Conservation (phyloP, 2,888 invertebrate species). For the Hedychridium roseum region DNA sequence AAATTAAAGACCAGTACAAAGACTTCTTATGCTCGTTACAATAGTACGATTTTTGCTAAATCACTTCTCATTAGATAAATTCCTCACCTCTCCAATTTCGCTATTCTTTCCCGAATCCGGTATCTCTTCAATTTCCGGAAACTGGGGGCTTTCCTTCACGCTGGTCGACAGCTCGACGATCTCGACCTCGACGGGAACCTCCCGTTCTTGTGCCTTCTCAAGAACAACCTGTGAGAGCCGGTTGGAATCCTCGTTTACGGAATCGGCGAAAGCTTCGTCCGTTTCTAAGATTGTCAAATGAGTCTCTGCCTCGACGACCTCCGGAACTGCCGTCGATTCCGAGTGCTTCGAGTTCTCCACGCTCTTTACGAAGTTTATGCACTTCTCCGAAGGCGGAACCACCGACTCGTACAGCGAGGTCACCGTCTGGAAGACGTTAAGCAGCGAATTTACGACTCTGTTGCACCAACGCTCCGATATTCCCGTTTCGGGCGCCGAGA, state of each 20-base stretch:
- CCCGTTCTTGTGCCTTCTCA: slow-evolving; percentile 26
- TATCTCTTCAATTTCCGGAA: slow-evolving; percentile 59
- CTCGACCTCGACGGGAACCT: slow-evolving; percentile 50
- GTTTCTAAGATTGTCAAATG: slow-evolving; percentile 26
- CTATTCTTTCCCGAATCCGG: slow-evolving; percentile 50
- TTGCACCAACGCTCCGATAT: too few relatives aligned
- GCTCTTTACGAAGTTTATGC: slow-evolving; percentile 58
- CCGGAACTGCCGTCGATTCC: slow-evolving; percentile 22
- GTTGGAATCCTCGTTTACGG: slow-evolving; percentile 4
- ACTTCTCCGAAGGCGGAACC: slow-evolving; percentile 55
- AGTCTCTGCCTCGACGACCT: slow-evolving; percentile 29
- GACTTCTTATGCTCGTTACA: too few relatives aligned
- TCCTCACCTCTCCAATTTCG: slow-evolving; percentile 49
- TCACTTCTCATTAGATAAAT: too few relatives aligned
- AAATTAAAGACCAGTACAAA: too few relatives aligned
- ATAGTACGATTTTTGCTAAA: too few relatives aligned
- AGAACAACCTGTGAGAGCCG: slow-evolving; percentile 29
- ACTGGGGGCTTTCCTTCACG: slow-evolving; percentile 56
- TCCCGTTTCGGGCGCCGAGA: too few relatives aligned
- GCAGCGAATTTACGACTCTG: too few relatives aligned
- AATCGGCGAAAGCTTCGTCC: slow-evolving; percentile 22
- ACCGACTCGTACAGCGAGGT: slow-evolving; percentile 51
- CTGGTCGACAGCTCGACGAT: slow-evolving; percentile 56
- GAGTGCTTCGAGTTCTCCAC: slow-evolving; percentile 41
- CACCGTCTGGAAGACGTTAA: slow-evolving; percentile 56